phyloP scores from a whole-genome alignment of 2,797 vertebrate genomes.

The Cuniculus paca region DNA sequence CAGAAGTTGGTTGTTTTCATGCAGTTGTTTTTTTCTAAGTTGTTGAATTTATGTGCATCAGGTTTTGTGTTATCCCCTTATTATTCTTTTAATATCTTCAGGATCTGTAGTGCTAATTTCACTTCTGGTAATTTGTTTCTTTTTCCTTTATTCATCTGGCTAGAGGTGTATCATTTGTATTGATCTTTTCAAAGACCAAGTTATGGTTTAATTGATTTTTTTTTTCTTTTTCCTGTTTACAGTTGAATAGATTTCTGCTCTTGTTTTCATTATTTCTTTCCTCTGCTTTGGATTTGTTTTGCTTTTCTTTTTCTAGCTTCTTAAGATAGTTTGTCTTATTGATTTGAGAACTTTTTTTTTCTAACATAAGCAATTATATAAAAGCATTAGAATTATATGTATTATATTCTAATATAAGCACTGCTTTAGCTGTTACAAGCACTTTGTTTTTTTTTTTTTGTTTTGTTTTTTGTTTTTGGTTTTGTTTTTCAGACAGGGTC shows the following conservation, averaged over 20 bases:
- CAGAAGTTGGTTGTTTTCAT: neutral
- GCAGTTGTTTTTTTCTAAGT: neutral
- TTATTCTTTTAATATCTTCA: neutral
- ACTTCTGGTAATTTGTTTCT: conserved; percentile 18
- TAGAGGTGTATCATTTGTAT: neutral
- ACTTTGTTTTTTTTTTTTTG: neutral
- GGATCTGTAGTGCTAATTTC: neutral
- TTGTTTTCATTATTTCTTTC: neutral
- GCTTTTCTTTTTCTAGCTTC: neutral
- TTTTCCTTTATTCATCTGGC: neutral
- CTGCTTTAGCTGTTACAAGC: neutral
- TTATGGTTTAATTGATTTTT: neutral
- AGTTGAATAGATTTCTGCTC: neutral
- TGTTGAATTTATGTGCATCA: neutral
- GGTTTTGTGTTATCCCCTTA: neutral
- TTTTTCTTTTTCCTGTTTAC: neutral
- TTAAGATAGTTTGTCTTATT: conserved; percentile 21
- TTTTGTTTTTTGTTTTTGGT: no score
- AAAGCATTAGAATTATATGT: neutral
- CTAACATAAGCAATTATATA: neutral
- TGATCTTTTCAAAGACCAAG: neutral
- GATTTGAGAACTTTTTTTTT: neutral
- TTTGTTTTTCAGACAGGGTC: neutral
- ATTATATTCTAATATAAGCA: neutral
- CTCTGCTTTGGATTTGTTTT: conserved; percentile 33